Conservation (phyloP, 2,113 vertebrate genomes). For the Gallinago paraguaiae region DNA sequence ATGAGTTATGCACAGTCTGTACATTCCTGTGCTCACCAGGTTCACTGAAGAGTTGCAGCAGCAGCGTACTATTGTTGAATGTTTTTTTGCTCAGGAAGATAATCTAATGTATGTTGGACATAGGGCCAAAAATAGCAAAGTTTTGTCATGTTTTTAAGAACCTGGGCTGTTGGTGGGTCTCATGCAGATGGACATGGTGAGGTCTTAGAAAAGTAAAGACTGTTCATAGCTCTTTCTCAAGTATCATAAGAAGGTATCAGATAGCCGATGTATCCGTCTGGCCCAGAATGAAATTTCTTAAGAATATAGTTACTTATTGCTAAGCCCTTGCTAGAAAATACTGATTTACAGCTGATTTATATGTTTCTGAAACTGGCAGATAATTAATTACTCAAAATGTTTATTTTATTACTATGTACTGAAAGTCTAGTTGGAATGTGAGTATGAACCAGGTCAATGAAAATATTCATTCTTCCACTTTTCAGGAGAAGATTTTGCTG, state of each 20-base stretch:
- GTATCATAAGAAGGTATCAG: not conserved
- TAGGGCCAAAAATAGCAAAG: not conserved
- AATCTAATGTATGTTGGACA: not conserved
- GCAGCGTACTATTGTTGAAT: not conserved
- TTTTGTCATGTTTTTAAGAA: not conserved
- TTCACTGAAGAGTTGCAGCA: not conserved
- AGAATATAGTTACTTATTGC: not conserved
- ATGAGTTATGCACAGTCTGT: not conserved
- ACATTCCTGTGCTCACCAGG: not conserved
- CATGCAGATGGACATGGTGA: not conserved
- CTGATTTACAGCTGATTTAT: not conserved
- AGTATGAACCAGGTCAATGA: constrained; percentile 3
- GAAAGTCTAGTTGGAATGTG: not conserved
- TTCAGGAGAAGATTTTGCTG: constrained; percentile 97
- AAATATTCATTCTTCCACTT: constrained; percentile 59
- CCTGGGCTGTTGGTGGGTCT: not conserved
- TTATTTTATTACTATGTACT: constrained; percentile 13
- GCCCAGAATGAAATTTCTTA: not conserved
- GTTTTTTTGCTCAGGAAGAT: not conserved
- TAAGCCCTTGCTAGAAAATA: not conserved
- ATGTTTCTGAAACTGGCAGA: not conserved
- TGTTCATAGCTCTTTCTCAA: too few relatives aligned
- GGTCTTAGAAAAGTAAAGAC: not conserved
- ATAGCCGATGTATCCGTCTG: not conserved
- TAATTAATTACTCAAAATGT: not conserved